Evolutionary conservation across 2,113 vertebrate genomes (phyloP).

Genomic region (Eubucco bourcierii): DNA sequence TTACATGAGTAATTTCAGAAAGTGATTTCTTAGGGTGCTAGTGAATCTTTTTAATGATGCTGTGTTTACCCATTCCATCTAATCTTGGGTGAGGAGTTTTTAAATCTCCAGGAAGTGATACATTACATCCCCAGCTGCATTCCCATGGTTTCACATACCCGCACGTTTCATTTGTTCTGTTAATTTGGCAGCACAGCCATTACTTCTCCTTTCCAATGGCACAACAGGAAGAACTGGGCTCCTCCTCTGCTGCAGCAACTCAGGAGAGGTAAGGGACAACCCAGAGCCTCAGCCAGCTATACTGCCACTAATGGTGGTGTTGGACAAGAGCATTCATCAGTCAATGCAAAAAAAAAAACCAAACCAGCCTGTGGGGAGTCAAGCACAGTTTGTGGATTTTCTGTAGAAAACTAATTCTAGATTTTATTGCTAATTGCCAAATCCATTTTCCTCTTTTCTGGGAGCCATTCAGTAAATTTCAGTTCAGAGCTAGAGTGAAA

Average conservation of each 20-base stretch:
- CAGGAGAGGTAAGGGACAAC: not conserved
- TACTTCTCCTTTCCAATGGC: not conserved
- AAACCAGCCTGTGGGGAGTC: not conserved
- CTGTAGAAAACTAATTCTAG: slow-evolving; percentile 40
- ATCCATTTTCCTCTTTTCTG: slow-evolving; percentile 39
- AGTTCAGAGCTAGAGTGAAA: slow-evolving; percentile 37
- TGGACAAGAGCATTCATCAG: not conserved
- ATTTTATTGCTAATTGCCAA: not conserved
- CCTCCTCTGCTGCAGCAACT: not conserved
- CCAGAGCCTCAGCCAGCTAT: not conserved
- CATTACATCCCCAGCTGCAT: not conserved
- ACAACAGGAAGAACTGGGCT: not conserved
- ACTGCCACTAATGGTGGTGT: accelerated
- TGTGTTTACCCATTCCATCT: not conserved
- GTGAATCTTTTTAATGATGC: not conserved
- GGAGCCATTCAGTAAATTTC: slow-evolving; percentile 46
- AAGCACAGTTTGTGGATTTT: not conserved
- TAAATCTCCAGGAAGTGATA: not conserved
- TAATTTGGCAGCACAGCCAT: not conserved
- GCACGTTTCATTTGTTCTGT: not conserved
- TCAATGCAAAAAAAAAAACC: not conserved
- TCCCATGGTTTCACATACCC: not conserved
- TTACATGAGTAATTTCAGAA: not conserved
- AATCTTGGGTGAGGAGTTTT: not conserved
- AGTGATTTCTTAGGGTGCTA: not conserved